phyloP scores from a whole-genome alignment of 2,113 vertebrate species.

The Caracal caracal region DNA sequence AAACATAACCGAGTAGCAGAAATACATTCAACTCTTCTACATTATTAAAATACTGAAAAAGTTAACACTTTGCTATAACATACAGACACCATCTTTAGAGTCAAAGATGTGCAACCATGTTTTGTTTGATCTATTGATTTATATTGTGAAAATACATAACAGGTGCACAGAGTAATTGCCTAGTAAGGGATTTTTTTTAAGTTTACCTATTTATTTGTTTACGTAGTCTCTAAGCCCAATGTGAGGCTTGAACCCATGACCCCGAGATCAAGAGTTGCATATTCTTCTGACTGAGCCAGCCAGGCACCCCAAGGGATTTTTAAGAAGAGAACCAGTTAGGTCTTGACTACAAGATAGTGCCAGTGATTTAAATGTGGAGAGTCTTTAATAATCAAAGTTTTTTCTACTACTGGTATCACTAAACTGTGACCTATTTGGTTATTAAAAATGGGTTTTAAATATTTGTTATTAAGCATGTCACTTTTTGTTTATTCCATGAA shows the following conservation, averaged over 20 bases:
- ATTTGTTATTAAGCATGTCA: not conserved
- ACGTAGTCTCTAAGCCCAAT: not conserved
- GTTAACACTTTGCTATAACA: fast-evolving
- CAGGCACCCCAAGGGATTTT: not conserved
- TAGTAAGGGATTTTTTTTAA: not conserved
- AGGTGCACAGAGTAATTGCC: not conserved
- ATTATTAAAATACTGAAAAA: not conserved
- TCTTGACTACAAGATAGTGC: not conserved
- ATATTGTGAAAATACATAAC: not conserved
- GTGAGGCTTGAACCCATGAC: not conserved
- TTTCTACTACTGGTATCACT: not conserved
- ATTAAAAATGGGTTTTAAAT: slow-evolving; percentile 11
- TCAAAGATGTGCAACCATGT: not conserved
- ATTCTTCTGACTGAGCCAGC: not conserved
- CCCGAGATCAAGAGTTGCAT: not conserved
- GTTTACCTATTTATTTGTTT: not conserved
- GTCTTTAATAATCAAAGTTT: not conserved
- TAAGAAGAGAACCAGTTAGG: not conserved
- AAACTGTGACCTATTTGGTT: not conserved
- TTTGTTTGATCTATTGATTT: not conserved
- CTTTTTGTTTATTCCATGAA: not conserved
- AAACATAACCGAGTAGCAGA: not conserved
- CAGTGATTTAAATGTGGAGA: not conserved
- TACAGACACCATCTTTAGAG: not conserved
- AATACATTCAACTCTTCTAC: not conserved